Base-by-base conservation (phyloP, 1,140 invertebrate genomes). In the Coboldia fuscipes region DNA sequence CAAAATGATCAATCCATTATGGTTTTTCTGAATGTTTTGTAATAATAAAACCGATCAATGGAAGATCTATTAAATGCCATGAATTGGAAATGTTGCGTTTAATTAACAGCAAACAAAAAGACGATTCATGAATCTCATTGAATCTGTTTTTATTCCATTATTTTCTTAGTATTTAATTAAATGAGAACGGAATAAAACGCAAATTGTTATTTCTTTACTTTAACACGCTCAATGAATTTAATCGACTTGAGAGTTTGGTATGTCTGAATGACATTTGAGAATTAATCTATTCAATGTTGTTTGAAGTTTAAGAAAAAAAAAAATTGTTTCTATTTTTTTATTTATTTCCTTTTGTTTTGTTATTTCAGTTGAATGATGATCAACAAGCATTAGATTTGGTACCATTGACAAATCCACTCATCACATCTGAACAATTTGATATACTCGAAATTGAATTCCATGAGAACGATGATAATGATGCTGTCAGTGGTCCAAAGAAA, bases 381-480 rank as follows among this genome's bases (percentile, higher is more conserved):
- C 19, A n/a, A 19, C 30, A 32, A 20, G 21, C 19, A 16, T n/a
- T 32, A 15, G 18, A 32, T 12, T 16, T 32, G 12, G 21, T 32
- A 20, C 30, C 30, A 19, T 16, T 32, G 9, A 18, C 19, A 32
- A 19, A 32, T 5, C 30, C 30, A 32, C 30, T 32, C 30, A 32
- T 32, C 16, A 32, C 30, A 10, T 32, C 30, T 19, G 18, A 32
- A 16, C 17, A 32, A 12, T 32, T 32, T n/a, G 30, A 32, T 12
- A 21, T 9, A 21, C 19, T 15, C 18, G 30, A 32, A 23, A 6
- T 7, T 5, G 5, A 23, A 23, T 10, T n/a, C 24, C 12, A n/a
- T 12, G 24, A 10, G 12, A 12, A 27, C 14, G 24, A 14, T 27
- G 24, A 12, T 14, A 10, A 23, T 12, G 22, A 7, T 23, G 22